Base-by-base conservation (phyloP, 2,888 invertebrate species). In the Phaonia tiefii region DNA sequence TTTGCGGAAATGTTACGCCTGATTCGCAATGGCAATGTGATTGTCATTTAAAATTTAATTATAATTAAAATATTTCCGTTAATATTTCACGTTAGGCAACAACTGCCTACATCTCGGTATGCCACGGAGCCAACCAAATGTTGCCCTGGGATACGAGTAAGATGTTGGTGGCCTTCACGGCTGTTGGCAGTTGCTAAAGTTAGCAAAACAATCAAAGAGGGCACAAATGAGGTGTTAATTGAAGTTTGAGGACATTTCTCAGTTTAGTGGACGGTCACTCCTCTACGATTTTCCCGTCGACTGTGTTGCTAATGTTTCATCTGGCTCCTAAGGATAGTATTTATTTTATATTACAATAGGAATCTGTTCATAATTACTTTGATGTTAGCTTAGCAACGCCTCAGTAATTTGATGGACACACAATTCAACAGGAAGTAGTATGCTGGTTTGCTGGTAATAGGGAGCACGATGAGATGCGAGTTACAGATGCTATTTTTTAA, bases 181-280 rank as follows among this genome's bases (percentile, higher is more conserved):
- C n/a, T n/a, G n/a, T n/a, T n/a, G 46, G 42, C 31, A 63, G 51
- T 69, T 44, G 37, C 58, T 74, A 31, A 1, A 11, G 60, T 63
- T 31, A 66, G 56, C 4, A 44, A 15, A 74, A 72, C 67, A 74
- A 78, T 75, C 60, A 71, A 72, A 67, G 71, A 71, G 72, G 67
- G 67, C 66, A 67, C 75, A 81, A 81, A 81, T 72, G 77, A 81
- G 81, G 77, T 81, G 81, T 72, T 78, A 72, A 81, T 81, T 81
- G 72, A 66, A 75, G 74, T 81, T n/a, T 77, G 67, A 63, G 54
- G 71, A 67, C 56, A 60, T 67, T 71, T 71, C 71, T 80, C 66
- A 67, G 49, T 75, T 73, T 26, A 79, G 54, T 37, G 54, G 54
- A 26, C 60, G 60, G 60, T 71, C 58, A 75, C 65, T 79, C 65